These are phyloP conservation scores for Lagopus leucura DNA, from an alignment of 2,113 vertebrate species.

Conservation along the genomic window DNA sequence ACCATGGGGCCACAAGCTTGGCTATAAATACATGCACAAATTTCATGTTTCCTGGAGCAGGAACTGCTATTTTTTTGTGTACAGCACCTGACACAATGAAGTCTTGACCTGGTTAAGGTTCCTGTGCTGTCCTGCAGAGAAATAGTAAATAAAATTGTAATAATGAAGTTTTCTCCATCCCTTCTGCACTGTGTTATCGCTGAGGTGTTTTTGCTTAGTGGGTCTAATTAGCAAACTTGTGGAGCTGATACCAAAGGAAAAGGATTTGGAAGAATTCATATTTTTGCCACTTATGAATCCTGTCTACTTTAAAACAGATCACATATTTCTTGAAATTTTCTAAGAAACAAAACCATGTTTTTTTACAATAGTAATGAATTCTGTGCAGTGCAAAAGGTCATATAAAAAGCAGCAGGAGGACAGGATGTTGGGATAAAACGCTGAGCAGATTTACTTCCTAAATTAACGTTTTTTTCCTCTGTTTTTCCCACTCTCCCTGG, in stretches of 20 bases:
- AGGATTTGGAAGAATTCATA: not conserved
- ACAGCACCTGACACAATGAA: not conserved
- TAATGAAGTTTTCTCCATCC: not conserved
- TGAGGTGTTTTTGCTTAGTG: not conserved
- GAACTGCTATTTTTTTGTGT: conserved; percentile 10
- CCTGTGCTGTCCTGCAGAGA: not conserved
- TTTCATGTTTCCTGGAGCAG: conserved; percentile 10
- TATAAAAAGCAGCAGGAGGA: conserved; percentile 48
- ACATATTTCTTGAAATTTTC: not conserved
- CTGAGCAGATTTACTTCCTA: conserved; percentile 46
- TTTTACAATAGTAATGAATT: conserved; percentile 39
- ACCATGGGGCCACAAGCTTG: not conserved
- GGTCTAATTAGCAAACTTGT: not conserved
- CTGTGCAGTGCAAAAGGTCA: conserved; percentile 23
- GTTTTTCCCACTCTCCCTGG: not conserved
- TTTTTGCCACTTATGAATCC: not conserved
- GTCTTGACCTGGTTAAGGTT: conserved; percentile 3
- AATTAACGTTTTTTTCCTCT: conserved; percentile 1
- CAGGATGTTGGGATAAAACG: conserved; percentile 56
- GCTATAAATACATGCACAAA: conserved; percentile 6
- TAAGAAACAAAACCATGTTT: not conserved
- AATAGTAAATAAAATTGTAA: not conserved
- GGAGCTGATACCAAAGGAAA: not conserved
- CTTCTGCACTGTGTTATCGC: not conserved
- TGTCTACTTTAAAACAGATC: not conserved